Evolutionary conservation across 2,113 vertebrate species (phyloP).

Genomic region (Stigmatopora argus): DNA sequence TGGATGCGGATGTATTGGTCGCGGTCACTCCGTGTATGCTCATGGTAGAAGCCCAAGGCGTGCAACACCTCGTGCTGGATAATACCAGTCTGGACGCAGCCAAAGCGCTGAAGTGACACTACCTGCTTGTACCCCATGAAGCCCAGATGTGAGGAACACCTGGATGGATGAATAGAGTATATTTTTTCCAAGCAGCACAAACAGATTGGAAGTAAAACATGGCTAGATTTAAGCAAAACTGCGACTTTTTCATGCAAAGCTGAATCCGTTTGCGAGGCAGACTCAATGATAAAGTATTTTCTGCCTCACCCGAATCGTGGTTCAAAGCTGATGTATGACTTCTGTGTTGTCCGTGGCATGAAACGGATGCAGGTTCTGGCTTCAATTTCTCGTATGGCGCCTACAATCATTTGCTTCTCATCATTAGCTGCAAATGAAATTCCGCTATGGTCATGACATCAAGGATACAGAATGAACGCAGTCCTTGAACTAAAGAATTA

Average conservation of each 20-base stretch:
- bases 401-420: conserved; percentile 8
- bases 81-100: conserved; percentile 42
- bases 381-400: conserved; percentile 23
- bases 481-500: conserved; percentile 15
- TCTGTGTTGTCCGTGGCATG: background rate
- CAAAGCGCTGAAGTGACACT: conserved; percentile 43
- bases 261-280: no score
- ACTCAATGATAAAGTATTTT: no score
- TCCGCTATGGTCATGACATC: background rate
- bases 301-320: conserved; percentile 45
- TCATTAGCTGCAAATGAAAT: conserved; percentile 2
- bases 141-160: conserved; percentile 51
- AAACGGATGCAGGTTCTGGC: conserved; percentile 53
- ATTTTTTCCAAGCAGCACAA: no score
- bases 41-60: conserved; percentile 62
- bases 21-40: conserved; percentile 61
- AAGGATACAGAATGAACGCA: background rate
- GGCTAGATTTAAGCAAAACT: background rate
- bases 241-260: background rate
- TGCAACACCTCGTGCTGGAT: conserved; percentile 62
- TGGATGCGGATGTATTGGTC: conserved; percentile 49
- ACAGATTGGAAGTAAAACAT: no score
- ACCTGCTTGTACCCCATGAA: conserved; percentile 38
- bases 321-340: conserved; percentile 36
- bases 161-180: conserved; percentile 7